Evolutionary conservation across 2,113 vertebrate genomes (phyloP).

Genomic region (Monarcha castaneiventris): DNA sequence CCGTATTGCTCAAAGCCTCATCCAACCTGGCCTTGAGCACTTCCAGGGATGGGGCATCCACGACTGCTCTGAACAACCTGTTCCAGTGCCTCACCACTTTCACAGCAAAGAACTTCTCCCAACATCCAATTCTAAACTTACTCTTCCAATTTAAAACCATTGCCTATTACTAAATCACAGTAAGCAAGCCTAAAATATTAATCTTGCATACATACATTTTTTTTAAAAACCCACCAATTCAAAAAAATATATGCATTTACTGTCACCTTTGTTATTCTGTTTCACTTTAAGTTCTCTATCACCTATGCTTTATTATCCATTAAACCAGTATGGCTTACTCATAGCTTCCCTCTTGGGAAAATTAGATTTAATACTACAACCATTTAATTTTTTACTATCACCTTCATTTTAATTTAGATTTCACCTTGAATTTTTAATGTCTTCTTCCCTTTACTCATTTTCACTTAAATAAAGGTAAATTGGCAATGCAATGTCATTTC

Average conservation of each 20-base stretch:
- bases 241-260: neutral
- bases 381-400: neutral
- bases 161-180: neutral
- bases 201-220: neutral
- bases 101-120: neutral
- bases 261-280: neutral
- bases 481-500: neutral
- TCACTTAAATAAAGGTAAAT: neutral
- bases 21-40: neutral
- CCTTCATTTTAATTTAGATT: neutral
- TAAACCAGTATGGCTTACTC: neutral
- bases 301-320: neutral
- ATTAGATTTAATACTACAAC: neutral
- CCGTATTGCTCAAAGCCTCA: neutral
- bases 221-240: accelerated
- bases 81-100: neutral
- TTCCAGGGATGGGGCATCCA: neutral
- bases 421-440: neutral
- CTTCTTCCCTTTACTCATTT: neutral
- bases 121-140: neutral
- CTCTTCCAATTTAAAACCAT: neutral
- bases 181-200: neutral
- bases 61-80: neutral
- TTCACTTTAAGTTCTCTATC: neutral
- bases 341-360: neutral